phyloP scores from a whole-genome alignment of 2,113 vertebrate species.

The Suricata suricatta region DNA sequence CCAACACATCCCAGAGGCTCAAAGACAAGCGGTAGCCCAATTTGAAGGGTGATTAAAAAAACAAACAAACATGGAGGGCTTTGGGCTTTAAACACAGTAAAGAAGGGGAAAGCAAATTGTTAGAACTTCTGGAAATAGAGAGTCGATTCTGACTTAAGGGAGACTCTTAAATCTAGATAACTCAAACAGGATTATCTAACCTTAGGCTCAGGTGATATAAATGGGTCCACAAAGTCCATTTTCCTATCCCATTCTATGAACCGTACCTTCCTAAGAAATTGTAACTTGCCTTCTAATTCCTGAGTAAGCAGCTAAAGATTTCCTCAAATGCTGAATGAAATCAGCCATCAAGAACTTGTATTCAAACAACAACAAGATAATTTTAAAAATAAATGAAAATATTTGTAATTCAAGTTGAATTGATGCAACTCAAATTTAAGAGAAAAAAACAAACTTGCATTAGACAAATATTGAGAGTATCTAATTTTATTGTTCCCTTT shows the following conservation, averaged over 20 bases:
- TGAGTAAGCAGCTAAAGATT: neutral
- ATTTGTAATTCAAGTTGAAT: neutral
- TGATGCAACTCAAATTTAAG: neutral
- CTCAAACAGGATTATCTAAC: neutral
- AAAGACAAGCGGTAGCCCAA: neutral
- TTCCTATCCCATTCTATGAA: neutral
- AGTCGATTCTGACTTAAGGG: neutral
- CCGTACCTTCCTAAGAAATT: neutral
- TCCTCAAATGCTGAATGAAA: neutral
- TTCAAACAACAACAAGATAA: neutral
- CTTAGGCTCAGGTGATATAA: neutral
- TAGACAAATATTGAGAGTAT: neutral
- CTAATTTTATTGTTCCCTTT: neutral
- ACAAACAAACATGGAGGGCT: neutral
- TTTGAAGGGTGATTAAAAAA: neutral
- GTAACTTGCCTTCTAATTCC: neutral
- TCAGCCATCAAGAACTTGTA: neutral
- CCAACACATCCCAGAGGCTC: neutral
- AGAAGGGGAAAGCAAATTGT: neutral
- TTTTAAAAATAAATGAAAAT: neutral
- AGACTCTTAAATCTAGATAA: neutral
- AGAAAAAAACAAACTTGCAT: neutral
- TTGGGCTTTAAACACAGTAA: neutral
- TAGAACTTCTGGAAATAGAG: conserved; percentile 9
- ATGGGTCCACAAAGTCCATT: neutral